Base-by-base conservation (phyloP, 2,113 vertebrate species). In the Hippolais icterina region DNA sequence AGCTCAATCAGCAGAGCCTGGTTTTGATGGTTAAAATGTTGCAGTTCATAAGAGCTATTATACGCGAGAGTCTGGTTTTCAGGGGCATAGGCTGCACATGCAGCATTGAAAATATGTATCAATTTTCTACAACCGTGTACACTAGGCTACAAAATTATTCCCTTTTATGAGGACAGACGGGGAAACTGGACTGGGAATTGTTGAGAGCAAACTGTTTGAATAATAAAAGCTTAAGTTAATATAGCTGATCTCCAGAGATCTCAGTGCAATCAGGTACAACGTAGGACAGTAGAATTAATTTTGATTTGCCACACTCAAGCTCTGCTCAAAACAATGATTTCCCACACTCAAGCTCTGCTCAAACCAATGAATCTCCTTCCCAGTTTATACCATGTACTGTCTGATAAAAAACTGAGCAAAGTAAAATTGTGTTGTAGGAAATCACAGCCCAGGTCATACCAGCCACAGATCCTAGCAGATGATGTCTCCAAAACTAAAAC, bases 1-100 rank as follows among this genome's bases (percentile, higher is more conserved):
- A 95, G 68, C 74, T 94, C 83, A 89, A 19, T 64, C 53, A 65
- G 46, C 52, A 47, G 50, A 86, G 77, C 35, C 14, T 93, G 44
- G 78, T 93, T 86, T 75, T 70, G 84, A 83, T 56, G 39, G 42
- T 46, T 63, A 94, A 10, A 76, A 64, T 25, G 46, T 35, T 83
- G 44, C 72, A 71, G 44, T 81, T 83, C 53, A 2, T 46, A 91
- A 89, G 78, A 91, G 39, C 35, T 47, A 69, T 29, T 61, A 71
- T 12, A 75, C 15, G 42, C 0, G 5, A 66, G 24, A 10, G 56
- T 68, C 10, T 44, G 19, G 37, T 61, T 90, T 56, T 85, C 46
- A 60, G 4, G 18, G 53, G 56, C 22, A 7, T 0, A 31, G n/a
- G 31, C 29, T 18, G 23, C 12, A 59, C 6, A 3, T 0, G 5